Percentiles rank a stretch among this genome's conserved stretches.
Evolutionary conservation across 2,113 vertebrate genomes (phyloP).

Genomic region (Chloebia gouldiae): DNA sequence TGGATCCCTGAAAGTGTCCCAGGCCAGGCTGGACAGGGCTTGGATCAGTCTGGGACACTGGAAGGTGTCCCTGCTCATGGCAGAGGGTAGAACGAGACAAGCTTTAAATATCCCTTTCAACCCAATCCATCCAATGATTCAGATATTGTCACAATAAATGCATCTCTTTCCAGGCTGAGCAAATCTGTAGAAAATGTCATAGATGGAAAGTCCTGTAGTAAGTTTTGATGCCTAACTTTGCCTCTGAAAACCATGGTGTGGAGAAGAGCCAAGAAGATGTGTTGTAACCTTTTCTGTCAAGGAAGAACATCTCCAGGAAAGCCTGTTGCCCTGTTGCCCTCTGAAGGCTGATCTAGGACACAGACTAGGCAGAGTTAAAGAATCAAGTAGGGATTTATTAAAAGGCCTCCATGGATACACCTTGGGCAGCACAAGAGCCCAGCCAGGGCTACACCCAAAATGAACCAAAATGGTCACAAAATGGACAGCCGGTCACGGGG

Average conservation of each 20-base stretch:
- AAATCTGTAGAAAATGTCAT: not conserved
- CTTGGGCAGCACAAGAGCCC: not conserved
- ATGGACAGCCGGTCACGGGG: fast-evolving
- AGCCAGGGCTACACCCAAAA: too few species aligned
- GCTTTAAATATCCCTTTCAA: not conserved
- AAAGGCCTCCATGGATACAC: not conserved
- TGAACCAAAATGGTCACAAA: not conserved
- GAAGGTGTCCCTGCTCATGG: not conserved
- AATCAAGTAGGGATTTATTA: not conserved
- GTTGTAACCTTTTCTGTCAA: not conserved
- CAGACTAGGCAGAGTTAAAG: not conserved
- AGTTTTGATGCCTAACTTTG: not conserved
- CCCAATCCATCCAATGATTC: not conserved
- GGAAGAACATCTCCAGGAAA: not conserved
- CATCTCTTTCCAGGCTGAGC: not conserved
- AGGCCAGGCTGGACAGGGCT: fast-evolving
- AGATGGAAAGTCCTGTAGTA: not conserved
- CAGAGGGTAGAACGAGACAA: fast-evolving
- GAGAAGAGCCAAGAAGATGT: not conserved
- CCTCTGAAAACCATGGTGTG: fast-evolving
- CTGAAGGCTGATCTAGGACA: not conserved
- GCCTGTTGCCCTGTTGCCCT: not conserved
- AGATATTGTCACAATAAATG: not conserved
- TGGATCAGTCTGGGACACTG: fast-evolving
- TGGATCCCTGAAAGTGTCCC: not conserved